These are phyloP conservation scores for Drosophila lacteicornis DNA, from an alignment of 1,140 invertebrate genomes.

Conservation along the genomic window DNA sequence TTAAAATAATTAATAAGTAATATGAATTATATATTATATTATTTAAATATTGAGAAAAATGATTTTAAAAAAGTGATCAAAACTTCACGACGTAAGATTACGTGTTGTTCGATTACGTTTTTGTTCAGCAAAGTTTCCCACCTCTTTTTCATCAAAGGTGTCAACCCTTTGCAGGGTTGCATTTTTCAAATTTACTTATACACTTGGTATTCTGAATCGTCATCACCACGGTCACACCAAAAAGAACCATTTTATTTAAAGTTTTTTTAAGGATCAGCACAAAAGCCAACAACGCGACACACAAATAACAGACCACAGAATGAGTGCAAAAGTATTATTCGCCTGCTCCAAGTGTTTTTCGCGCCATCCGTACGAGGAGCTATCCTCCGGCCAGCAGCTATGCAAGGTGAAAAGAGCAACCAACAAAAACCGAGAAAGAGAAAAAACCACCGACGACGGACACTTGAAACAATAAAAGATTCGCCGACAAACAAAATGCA, in stretches of 20 bases:
- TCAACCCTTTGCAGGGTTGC: neutral
- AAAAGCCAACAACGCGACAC: conserved; percentile 38
- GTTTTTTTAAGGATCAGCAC: conserved; percentile 45
- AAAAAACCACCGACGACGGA: conserved; percentile 22
- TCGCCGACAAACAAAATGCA: conserved; percentile 47
- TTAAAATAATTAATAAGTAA: too few species aligned
- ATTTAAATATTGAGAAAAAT: too few species aligned
- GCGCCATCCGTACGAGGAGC: conserved; percentile 97
- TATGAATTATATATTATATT: too few species aligned
- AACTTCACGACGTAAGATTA: too few species aligned
- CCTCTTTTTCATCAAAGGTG: neutral
- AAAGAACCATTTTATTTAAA: conserved; percentile 63
- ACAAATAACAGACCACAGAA: conserved; percentile 41
- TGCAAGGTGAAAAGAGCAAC: conserved; percentile 92
- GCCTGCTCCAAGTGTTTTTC: conserved; percentile 98
- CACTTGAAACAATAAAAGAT: conserved; percentile 30
- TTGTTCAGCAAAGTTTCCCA: neutral
- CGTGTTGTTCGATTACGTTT: neutral
- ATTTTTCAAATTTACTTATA: neutral
- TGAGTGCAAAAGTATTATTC: conserved; percentile 89
- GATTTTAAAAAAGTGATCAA: neutral
- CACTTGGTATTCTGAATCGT: neutral
- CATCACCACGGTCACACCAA: conserved; percentile 16
- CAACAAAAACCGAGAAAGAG: neutral
- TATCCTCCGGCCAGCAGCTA: conserved; percentile 96